Evolutionary conservation across 2,888 invertebrate genomes (phyloP).

Genomic region (Ptychoptera contaminata): DNA sequence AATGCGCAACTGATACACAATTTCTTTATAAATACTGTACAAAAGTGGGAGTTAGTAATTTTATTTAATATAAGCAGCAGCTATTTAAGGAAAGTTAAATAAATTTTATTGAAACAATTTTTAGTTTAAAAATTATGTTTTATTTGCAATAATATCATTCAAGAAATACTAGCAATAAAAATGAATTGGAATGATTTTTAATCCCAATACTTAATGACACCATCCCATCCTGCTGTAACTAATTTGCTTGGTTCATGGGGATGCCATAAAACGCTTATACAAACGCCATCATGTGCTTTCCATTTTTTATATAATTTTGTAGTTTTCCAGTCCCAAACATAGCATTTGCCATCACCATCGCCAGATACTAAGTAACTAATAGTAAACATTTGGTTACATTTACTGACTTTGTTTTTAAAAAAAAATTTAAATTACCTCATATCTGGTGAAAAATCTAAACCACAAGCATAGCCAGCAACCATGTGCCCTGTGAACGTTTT

Average conservation of each 20-base stretch:
- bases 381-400: slow-evolving; percentile 13
- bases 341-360: slow-evolving; percentile 97
- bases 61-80: too few species aligned
- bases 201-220: slow-evolving; percentile 97
- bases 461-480: slow-evolving; percentile 98
- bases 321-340: slow-evolving; percentile 99
- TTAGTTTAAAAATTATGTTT: too few species aligned
- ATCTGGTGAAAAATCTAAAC: slow-evolving; percentile 93
- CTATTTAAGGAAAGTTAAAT: too few species aligned
- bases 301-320: slow-evolving; percentile 96
- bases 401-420: slow-evolving; percentile 1
- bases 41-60: too few species aligned
- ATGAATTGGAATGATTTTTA: slow-evolving; percentile 30
- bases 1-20: too few species aligned
- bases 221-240: slow-evolving; percentile 99
- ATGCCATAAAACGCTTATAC: slow-evolving; percentile 91
- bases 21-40: too few species aligned
- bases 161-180: background rate
- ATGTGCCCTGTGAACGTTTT: slow-evolving; percentile 97
- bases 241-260: slow-evolving; percentile 96
- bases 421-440: slow-evolving; percentile 55
- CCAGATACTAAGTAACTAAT: slow-evolving; percentile 89
- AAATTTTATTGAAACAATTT: too few species aligned
- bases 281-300: slow-evolving; percentile 98
- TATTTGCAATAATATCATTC: background rate